Percentiles rank a stretch among this genome's conserved stretches.
Conservation (phyloP, 2,113 vertebrate species). For the Eulemur macaco region DNA sequence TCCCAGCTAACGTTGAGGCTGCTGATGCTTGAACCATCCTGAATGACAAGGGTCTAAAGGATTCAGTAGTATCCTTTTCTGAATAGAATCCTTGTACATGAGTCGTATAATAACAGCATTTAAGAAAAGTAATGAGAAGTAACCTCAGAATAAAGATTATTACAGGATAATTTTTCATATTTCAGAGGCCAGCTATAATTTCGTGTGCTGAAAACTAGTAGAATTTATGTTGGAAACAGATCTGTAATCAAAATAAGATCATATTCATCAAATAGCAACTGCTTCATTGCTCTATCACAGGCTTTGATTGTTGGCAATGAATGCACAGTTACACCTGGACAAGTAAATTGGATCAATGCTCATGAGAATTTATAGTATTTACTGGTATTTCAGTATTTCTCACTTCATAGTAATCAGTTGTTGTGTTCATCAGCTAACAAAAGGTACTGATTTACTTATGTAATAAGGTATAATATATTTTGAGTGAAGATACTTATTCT, state of each 20-base stretch:
- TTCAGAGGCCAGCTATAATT: not conserved
- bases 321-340: constrained; percentile 14
- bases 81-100: not conserved
- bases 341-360: constrained; percentile 15
- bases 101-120: not conserved
- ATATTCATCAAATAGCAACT: not conserved
- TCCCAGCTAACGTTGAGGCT: not conserved
- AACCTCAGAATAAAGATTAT: not conserved
- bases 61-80: not conserved
- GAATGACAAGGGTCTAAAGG: not conserved
- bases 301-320: not conserved
- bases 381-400: constrained; percentile 34
- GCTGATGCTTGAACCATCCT: not conserved
- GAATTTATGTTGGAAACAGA: constrained; percentile 13
- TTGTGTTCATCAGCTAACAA: not conserved
- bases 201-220: not conserved
- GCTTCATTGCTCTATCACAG: not conserved
- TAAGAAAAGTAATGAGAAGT: not conserved
- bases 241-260: not conserved
- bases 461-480: not conserved
- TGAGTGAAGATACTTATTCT: not conserved
- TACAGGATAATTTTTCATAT: not conserved
- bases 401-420: constrained; percentile 7
- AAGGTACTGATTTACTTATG: constrained; percentile 40
- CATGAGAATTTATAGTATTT: constrained; percentile 37